Evolutionary conservation across 2,113 vertebrate genomes (phyloP).

Genomic region (Etheostoma spectabile): DNA sequence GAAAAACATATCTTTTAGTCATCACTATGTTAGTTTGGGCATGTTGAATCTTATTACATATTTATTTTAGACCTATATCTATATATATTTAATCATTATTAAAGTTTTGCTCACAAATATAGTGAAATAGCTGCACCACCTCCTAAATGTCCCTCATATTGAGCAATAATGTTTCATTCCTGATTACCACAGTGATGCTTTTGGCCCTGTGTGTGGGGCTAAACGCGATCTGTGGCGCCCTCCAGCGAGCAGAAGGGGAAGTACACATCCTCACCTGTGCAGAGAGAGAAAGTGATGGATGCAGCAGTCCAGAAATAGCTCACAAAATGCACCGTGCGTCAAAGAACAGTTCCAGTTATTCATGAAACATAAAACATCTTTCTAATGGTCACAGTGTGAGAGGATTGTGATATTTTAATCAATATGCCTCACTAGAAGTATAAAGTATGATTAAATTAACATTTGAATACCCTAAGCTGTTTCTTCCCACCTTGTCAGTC

Average conservation of each 20-base stretch:
- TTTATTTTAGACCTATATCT: no score
- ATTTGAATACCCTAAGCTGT: not conserved
- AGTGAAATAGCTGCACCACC: not conserved
- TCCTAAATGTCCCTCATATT: not conserved
- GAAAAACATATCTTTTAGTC: not conserved
- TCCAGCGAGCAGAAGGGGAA: conserved; percentile 9
- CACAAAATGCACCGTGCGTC: conserved; percentile 46
- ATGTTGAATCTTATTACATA: not conserved
- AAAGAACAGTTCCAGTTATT: conserved; percentile 59
- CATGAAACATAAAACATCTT: conserved; percentile 43
- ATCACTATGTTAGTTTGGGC: not conserved
- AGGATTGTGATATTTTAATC: conserved; percentile 31
- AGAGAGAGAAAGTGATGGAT: not conserved
- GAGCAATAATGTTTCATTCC: not conserved
- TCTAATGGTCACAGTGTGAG: conserved; percentile 24
- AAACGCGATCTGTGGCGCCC: conserved; percentile 57
- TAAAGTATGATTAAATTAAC: conserved; percentile 12
- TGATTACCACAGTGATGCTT: no score
- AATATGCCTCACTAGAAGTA: conserved; percentile 3
- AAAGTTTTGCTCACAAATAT: not conserved
- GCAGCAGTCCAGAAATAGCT: conserved; percentile 53
- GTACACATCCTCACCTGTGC: conserved; percentile 2
- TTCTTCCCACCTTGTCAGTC: not conserved
- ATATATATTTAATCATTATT: no score
- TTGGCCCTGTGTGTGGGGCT: not conserved